Base-by-base conservation (phyloP, 2,888 invertebrate species). In the Leucania comma region DNA sequence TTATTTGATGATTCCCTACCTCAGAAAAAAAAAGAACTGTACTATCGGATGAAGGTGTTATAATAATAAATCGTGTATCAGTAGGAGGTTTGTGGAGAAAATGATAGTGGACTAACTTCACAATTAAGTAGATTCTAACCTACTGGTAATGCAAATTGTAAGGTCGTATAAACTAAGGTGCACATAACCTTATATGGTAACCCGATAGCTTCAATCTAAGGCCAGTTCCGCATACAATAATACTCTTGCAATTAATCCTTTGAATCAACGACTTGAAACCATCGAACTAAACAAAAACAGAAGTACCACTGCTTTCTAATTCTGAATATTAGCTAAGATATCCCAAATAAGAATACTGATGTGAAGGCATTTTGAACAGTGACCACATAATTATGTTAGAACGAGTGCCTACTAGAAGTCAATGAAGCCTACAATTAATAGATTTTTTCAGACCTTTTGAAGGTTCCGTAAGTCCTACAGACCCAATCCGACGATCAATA, bases 171-270 rank as follows among this genome's bases (percentile, higher is more conserved):
- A 58, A 42, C 57, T 22, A 22, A 50, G n/a, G 56, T 57, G 38
- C n/a, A 60, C 29, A 69, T 50, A 38, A 64, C 66, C 60, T 46
- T 67, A 67, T 58, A 65, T 61, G 57, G 79, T 67, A 64, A 75
- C 22, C 29, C 12, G n/a, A 58, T 35, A 57, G 12, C 42, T 58
- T 38, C 26, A 54, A 67, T 70, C 17, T 61, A 64, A 71, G 61
- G 48, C 51, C 46, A 68, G 48, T 75, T 80, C 80, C 71, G 71
- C 24, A 35, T 75, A 42, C 61, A 66, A 58, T 80, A 68, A 62
- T 65, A 58, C 48, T 29, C 50, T 42, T 73, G 54, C 68, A 78
- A 80, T 75, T 67, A 75, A 71, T 48, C 32, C 26, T 57, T 56
- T 70, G 61, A 80, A 64, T 74, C 72, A 62, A 42, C 22, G 64